Percentiles rank a stretch among this genome's conserved stretches.
Evolutionary conservation across 2,113 vertebrate genomes (phyloP).

Genomic region (Peucedramus taeniatus): DNA sequence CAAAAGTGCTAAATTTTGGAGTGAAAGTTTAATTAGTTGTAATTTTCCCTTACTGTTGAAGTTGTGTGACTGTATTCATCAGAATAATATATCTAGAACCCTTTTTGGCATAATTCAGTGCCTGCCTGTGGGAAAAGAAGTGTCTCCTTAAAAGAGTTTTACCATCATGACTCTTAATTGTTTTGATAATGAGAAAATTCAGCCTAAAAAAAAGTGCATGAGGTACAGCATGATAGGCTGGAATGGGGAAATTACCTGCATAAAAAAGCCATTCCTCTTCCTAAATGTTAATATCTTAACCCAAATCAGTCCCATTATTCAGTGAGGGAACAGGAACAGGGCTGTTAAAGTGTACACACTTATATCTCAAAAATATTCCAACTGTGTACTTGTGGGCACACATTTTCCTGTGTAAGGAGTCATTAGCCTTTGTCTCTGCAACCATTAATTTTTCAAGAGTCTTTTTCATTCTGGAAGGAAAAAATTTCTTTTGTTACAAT

Average conservation of each 20-base stretch:
- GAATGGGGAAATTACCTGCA: background rate
- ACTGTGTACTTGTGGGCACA: background rate
- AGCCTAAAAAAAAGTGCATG: background rate
- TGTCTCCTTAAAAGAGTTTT: background rate
- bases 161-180: background rate
- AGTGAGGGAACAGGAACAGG: background rate
- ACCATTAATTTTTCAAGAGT: constrained; percentile 16
- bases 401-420: background rate
- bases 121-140: background rate
- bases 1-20: background rate
- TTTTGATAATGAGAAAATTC: background rate
- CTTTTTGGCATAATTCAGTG: background rate
- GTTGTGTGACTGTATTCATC: background rate
- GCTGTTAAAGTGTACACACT: background rate
- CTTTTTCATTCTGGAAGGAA: background rate
- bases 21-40: background rate
- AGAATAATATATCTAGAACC: background rate
- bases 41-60: background rate
- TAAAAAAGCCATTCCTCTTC: background rate
- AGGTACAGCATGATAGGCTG: background rate
- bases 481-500: background rate
- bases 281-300: background rate
- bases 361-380: background rate
- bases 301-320: background rate
- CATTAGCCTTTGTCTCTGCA: constrained; percentile 18